A percentile compares a stretch with the other conserved stretches of the same genome.
phyloP scores from a whole-genome alignment of 2,797 vertebrate genomes.

The Sebastes itinus region DNA sequence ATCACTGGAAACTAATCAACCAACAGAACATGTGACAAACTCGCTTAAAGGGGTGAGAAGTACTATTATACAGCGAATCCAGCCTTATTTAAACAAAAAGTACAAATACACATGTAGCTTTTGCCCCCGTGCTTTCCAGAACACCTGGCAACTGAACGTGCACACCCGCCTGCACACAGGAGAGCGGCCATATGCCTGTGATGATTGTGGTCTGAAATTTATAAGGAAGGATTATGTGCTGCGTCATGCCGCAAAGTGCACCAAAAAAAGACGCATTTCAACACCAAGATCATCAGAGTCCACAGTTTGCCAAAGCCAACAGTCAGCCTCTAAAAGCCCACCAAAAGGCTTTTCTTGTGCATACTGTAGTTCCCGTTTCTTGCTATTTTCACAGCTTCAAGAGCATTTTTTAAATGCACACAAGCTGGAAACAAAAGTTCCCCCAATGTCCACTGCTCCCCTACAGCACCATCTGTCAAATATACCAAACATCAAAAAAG shows the following conservation, averaged over 20 bases:
- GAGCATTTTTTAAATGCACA: conserved; percentile 82
- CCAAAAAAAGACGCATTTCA: conserved; percentile 51
- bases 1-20: neutral
- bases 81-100: conserved; percentile 69
- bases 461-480: conserved; percentile 74
- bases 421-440: conserved; percentile 64
- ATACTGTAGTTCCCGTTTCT: conserved; percentile 79
- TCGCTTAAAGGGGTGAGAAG: conserved; percentile 45
- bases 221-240: conserved; percentile 82
- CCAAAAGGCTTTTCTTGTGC: conserved; percentile 83
- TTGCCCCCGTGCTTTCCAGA: conserved; percentile 80
- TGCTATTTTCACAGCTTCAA: conserved; percentile 85
- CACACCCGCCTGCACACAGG: conserved; percentile 83
- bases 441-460: conserved; percentile 50
- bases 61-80: conserved; percentile 66
- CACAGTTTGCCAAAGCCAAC: conserved; percentile 9
- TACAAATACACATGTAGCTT: conserved; percentile 73
- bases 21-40: conserved; percentile 24
- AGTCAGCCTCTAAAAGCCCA: conserved; percentile 32
- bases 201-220: conserved; percentile 79
- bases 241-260: conserved; percentile 79
- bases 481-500: conserved; percentile 72
- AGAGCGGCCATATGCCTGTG: conserved; percentile 80
- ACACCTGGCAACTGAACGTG: conserved; percentile 56
- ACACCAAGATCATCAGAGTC: conserved; percentile 22